Evolutionary conservation across 2,888 invertebrate species (phyloP).

Genomic region (Drepanosiphum platanoidis): DNA sequence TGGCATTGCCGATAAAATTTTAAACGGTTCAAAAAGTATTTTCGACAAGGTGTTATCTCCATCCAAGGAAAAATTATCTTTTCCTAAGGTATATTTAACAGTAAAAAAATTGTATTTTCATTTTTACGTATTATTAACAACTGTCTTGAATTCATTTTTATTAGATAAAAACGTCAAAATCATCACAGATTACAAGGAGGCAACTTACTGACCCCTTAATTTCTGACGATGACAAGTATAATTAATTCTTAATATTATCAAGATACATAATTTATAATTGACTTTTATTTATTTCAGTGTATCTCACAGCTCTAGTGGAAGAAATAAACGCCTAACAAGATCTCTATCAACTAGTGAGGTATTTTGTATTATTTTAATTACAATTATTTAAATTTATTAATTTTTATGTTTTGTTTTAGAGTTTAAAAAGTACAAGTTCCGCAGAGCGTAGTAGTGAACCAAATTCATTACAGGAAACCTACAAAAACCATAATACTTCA

Average conservation of each 20-base stretch:
- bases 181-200: conserved; percentile 80
- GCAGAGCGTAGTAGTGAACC: conserved; percentile 22
- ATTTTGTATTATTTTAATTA: conserved; percentile 65
- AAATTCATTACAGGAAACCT: conserved; percentile 47
- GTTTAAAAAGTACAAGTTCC: conserved; percentile 42
- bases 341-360: conserved; percentile 67
- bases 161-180: conserved; percentile 29
- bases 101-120: not conserved
- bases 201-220: conserved; percentile 90
- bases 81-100: conserved; percentile 65
- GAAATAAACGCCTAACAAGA: conserved; percentile 63
- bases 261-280: not conserved
- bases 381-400: conserved; percentile 50
- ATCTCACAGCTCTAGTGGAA: conserved; percentile 36
- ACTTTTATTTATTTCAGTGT: conserved; percentile 12
- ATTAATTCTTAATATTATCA: not conserved
- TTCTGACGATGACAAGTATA: conserved; percentile 79
- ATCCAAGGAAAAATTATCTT: conserved; percentile 73
- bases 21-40: conserved; percentile 77
- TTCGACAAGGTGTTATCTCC: conserved; percentile 82
- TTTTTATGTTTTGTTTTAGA: conserved; percentile 34
- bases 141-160: conserved; percentile 11
- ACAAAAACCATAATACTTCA: conserved; percentile 7
- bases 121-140: not conserved
- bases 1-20: conserved; percentile 75